Conservation (phyloP, 2,113 vertebrate genomes). For the Aix galericulata region DNA sequence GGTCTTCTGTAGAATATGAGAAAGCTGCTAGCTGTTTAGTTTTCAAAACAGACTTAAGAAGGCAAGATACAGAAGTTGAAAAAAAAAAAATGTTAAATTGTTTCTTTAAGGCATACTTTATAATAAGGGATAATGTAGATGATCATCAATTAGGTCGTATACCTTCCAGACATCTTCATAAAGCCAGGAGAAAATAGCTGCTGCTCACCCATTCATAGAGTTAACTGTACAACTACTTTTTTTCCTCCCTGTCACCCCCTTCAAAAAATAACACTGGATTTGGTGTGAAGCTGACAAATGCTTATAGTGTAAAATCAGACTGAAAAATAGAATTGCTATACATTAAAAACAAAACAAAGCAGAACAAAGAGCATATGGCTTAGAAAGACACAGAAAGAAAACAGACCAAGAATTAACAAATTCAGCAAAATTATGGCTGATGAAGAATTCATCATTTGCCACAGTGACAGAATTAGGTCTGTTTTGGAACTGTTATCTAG, state of each 20-base stretch:
- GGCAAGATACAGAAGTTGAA: not conserved
- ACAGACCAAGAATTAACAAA: not conserved
- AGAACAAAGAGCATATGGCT: not conserved
- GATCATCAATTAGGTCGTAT: not conserved
- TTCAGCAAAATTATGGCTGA: not conserved
- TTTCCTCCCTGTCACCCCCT: not conserved
- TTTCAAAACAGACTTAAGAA: constrained; percentile 35
- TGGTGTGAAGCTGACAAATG: not conserved
- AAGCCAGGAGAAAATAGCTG: not conserved
- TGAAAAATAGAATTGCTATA: not conserved
- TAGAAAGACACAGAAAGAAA: not conserved
- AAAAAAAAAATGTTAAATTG: not conserved
- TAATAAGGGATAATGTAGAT: not conserved
- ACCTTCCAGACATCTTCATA: not conserved
- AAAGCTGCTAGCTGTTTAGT: constrained; percentile 12
- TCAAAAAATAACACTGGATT: not conserved
- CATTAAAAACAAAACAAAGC: not conserved
- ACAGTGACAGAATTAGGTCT: not conserved
- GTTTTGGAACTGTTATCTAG: not conserved
- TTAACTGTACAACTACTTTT: not conserved
- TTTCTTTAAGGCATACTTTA: not conserved
- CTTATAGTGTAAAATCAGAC: not conserved
- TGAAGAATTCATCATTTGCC: not conserved
- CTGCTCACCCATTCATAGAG: not conserved
- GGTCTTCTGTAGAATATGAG: not conserved